These are phyloP conservation scores for Falco punctatus DNA, from an alignment of 2,113 vertebrate species.

Conservation along the genomic window DNA sequence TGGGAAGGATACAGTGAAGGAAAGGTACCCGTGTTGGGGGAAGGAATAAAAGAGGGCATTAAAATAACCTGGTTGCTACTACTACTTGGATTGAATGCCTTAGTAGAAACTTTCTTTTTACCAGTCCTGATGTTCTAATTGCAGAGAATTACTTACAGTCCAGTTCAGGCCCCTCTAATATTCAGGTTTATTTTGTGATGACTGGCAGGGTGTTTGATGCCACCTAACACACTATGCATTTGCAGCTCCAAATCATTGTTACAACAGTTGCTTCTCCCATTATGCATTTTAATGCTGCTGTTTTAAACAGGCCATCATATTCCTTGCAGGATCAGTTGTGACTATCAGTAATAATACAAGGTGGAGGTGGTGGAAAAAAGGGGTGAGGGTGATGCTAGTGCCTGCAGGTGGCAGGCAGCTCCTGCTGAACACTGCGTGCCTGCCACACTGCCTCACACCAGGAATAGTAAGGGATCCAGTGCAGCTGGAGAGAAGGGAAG, in stretches of 20 bases:
- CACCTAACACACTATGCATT: neutral
- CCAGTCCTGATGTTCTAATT: neutral
- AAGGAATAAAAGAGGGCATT: neutral
- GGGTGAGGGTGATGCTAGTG: neutral
- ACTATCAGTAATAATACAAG: neutral
- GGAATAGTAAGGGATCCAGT: neutral
- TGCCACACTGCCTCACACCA: neutral
- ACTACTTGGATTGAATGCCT: neutral
- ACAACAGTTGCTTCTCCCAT: neutral
- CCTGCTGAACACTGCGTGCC: neutral
- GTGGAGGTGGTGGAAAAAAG: neutral
- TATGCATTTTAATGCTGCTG: neutral
- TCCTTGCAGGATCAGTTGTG: neutral
- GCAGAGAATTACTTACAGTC: neutral
- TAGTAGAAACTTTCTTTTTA: neutral
- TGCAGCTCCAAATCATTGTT: neutral
- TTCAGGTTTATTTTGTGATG: neutral
- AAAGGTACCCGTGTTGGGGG: neutral
- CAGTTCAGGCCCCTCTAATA: neutral
- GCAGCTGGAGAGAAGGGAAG: neutral
- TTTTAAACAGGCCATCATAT: neutral
- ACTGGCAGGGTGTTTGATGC: neutral
- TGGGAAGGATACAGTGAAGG: neutral
- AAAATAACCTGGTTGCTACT: neutral
- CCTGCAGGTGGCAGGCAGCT: conserved; percentile 19